phyloP scores from a whole-genome alignment of 2,113 vertebrate species.

The Acanthisitta chloris region DNA sequence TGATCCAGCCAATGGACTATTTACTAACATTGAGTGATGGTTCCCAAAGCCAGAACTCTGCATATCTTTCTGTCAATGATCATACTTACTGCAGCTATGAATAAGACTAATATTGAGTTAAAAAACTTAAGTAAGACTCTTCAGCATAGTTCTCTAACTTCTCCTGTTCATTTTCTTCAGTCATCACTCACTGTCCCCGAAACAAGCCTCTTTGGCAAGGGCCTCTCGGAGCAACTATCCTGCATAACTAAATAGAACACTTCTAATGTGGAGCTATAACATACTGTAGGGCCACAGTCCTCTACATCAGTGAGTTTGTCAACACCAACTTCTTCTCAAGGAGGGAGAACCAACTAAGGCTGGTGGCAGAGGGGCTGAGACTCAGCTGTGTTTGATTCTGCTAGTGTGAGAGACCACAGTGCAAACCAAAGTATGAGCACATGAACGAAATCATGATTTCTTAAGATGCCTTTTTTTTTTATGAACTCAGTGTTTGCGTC shows the following conservation, averaged over 20 bases:
- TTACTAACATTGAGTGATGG: neutral
- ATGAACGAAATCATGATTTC: neutral
- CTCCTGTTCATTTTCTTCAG: neutral
- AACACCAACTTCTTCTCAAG: neutral
- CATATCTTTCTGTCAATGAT: neutral
- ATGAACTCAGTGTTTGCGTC: neutral
- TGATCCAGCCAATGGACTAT: neutral
- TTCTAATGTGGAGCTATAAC: neutral
- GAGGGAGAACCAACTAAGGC: neutral
- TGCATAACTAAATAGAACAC: fast-evolving
- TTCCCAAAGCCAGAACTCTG: neutral
- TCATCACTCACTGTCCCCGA: neutral
- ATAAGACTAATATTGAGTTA: neutral
- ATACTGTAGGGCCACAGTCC: neutral
- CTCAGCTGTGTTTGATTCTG: neutral
- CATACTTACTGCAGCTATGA: neutral
- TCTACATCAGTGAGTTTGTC: neutral
- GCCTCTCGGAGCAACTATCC: neutral
- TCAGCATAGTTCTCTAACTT: neutral
- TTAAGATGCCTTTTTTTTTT: neutral
- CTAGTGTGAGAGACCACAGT: neutral
- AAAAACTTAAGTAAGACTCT: neutral
- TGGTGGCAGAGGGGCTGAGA: neutral
- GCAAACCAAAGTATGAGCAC: neutral
- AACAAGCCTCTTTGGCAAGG: neutral